Conservation (phyloP, 1,140 invertebrate genomes). For the Euwallacea similis region DNA sequence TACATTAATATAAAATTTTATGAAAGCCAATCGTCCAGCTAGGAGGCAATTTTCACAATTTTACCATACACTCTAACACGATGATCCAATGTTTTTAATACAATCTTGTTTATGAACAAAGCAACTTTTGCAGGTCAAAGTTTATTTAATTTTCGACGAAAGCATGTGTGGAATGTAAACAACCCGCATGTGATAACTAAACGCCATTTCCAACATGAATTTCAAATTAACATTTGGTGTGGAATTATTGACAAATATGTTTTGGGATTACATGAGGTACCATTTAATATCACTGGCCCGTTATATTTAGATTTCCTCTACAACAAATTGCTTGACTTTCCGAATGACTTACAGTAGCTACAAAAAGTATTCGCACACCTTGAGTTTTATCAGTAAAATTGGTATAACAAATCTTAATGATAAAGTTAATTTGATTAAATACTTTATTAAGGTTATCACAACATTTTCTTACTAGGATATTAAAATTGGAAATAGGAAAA, state of each 20-base stretch:
- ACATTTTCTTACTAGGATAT: too few species aligned
- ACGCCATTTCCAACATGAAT: slow-evolving; percentile 6
- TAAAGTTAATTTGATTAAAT: too few species aligned
- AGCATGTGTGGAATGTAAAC: neutral
- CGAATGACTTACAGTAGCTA: neutral
- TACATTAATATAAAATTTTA: neutral
- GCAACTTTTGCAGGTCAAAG: neutral
- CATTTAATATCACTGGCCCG: neutral
- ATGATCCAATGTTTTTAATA: neutral
- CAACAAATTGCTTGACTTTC: neutral
- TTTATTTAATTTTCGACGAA: neutral
- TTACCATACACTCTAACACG: neutral
- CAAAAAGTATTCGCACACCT: too few species aligned
- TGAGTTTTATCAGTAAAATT: too few species aligned
- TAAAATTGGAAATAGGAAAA: too few species aligned
- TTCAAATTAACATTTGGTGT: slow-evolving; percentile 2
- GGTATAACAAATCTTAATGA: too few species aligned
- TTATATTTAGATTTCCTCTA: neutral
- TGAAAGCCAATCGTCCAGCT: neutral
- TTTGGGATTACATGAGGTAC: neutral
- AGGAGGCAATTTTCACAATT: neutral
- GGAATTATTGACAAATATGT: slow-evolving; percentile 6
- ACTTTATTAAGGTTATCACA: too few species aligned
- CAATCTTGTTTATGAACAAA: neutral
- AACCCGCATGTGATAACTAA: neutral